These are phyloP conservation scores for Nyctibius grandis DNA, from an alignment of 2,797 vertebrate species.

Conservation along the genomic window DNA sequence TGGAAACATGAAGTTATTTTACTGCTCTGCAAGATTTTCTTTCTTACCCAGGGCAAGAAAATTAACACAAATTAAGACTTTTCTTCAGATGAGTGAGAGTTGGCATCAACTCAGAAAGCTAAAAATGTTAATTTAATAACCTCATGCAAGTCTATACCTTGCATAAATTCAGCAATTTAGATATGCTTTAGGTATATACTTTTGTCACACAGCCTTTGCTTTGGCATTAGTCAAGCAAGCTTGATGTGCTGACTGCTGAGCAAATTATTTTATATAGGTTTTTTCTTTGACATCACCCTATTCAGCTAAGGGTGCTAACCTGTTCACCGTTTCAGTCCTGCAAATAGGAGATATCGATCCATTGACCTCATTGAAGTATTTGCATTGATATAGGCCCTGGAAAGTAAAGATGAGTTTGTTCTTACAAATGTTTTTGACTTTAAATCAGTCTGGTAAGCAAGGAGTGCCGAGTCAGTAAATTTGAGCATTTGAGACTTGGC, in stretches of 20 bases:
- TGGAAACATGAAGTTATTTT: background rate
- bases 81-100: background rate
- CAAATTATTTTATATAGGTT: background rate
- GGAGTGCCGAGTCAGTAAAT: background rate
- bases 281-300: background rate
- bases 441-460: background rate
- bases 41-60: background rate
- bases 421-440: background rate
- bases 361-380: background rate
- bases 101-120: background rate
- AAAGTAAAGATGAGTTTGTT: background rate
- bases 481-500: background rate
- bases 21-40: background rate
- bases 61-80: background rate
- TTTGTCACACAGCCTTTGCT: background rate
- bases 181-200: background rate
- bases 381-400: background rate
- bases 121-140: background rate
- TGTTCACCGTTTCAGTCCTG: background rate
- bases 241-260: background rate
- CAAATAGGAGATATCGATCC: background rate
- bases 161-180: background rate
- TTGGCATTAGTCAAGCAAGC: background rate
- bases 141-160: background rate
- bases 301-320: background rate